Evolutionary conservation across 1,140 invertebrate species (phyloP).

Genomic region (Drosophila miranda): DNA sequence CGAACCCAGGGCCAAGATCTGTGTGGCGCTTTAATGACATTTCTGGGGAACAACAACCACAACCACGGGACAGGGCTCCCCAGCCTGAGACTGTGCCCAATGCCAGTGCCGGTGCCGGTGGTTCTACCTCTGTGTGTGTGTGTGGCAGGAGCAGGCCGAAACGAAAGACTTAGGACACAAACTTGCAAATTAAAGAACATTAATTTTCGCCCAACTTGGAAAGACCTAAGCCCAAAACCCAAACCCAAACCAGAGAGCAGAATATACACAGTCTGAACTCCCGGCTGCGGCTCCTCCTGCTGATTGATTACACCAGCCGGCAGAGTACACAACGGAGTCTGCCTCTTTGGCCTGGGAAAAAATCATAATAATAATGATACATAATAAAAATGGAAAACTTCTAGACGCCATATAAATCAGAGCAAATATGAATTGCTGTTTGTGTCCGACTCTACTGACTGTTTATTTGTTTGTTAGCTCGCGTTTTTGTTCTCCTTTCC

Average conservation of each 20-base stretch:
- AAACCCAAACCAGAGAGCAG: slow-evolving; percentile 19
- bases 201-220: slow-evolving; percentile 63
- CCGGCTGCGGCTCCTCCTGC: slow-evolving; percentile 23
- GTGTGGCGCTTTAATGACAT: slow-evolving; percentile 76
- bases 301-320: slow-evolving; percentile 71
- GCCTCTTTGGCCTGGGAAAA: slow-evolving; percentile 47
- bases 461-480: slow-evolving; percentile 69
- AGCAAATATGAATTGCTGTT: slow-evolving; percentile 79
- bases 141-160: slow-evolving; percentile 68
- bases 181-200: slow-evolving; percentile 80
- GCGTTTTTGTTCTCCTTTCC: slow-evolving; percentile 43
- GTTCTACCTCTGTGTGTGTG: slow-evolving; percentile 39
- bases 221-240: slow-evolving; percentile 16
- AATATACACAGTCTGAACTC: slow-evolving; percentile 1
- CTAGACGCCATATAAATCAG: slow-evolving; percentile 81
- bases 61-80: background rate
- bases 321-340: slow-evolving; percentile 9
- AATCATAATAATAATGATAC: slow-evolving; percentile 78
- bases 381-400: slow-evolving; percentile 81
- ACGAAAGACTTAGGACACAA: slow-evolving; percentile 79
- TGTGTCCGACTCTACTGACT: slow-evolving; percentile 64
- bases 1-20: slow-evolving; percentile 17
- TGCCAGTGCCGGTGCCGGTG: slow-evolving; percentile 12
- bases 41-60: slow-evolving; percentile 62
- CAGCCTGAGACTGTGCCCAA: background rate